Evolutionary conservation across 2,113 vertebrate genomes (phyloP).

Genomic region (Apus apus): DNA sequence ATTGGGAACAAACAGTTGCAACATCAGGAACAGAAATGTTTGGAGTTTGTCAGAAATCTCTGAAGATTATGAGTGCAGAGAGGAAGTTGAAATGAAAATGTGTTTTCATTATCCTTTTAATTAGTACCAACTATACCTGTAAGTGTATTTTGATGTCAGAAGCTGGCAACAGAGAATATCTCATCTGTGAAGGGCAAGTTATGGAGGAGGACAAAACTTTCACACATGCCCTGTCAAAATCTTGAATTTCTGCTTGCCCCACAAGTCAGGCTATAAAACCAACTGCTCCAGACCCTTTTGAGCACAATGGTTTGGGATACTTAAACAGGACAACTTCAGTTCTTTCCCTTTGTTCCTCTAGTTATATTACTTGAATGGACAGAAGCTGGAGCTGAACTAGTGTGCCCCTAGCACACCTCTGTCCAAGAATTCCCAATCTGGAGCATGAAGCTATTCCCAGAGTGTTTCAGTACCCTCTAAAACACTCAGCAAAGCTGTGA

Average conservation of each 20-base stretch:
- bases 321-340: not conserved
- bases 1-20: not conserved
- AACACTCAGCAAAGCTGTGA: not conserved
- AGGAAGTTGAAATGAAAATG: not conserved
- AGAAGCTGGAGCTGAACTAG: not conserved
- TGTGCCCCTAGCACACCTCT: not conserved
- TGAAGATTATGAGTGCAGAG: not conserved
- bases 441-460: not conserved
- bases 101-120: constrained; percentile 11
- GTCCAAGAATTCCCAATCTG: not conserved
- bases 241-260: not conserved
- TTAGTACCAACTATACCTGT: not conserved
- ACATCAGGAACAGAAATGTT: not conserved
- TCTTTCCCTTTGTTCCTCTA: not conserved
- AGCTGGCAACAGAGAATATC: not conserved
- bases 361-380: not conserved
- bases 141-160: not conserved
- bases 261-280: not conserved
- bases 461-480: not conserved
- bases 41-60: not conserved
- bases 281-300: not conserved
- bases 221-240: not conserved
- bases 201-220: not conserved
- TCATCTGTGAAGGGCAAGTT: not conserved
- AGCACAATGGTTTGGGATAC: not conserved